These are phyloP conservation scores for Crossocerus cetratus DNA, from an alignment of 2,888 invertebrate genomes.

Conservation along the genomic window DNA sequence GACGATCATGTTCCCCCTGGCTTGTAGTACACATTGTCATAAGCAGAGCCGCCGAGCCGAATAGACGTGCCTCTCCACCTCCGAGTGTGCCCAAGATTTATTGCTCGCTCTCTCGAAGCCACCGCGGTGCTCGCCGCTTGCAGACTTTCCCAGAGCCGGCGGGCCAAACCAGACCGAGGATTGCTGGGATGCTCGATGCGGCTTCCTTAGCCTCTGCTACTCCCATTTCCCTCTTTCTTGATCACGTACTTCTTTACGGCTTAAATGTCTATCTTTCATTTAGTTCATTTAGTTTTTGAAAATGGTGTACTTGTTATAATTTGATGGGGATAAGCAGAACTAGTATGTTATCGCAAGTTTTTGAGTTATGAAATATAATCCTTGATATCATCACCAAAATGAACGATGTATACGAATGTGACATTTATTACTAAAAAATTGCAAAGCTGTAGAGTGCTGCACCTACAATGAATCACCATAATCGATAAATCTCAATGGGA, in stretches of 20 bases:
- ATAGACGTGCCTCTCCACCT: conserved; percentile 48
- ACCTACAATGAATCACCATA: no score
- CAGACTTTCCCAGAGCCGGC: conserved; percentile 70
- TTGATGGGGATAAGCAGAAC: no score
- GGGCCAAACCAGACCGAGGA: conserved; percentile 58
- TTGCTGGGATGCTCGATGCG: conserved; percentile 33
- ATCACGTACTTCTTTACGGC: neutral
- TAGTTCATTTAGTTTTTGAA: no score
- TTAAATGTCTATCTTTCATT: conserved; percentile 12
- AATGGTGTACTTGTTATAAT: no score
- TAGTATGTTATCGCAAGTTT: no score
- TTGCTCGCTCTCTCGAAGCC: conserved; percentile 53
- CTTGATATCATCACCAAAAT: no score
- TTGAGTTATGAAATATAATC: no score
- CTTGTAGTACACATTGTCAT: conserved; percentile 57
- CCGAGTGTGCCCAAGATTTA: conserved; percentile 74
- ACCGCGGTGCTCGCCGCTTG: conserved; percentile 31
- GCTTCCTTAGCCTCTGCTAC: conserved; percentile 41
- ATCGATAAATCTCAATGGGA: no score
- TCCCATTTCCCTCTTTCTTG: conserved; percentile 17
- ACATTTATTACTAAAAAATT: no score
- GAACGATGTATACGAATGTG: no score
- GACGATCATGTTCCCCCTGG: conserved; percentile 35
- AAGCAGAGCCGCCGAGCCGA: conserved; percentile 41
- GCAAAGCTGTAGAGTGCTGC: no score